These are phyloP conservation scores for Platyrinchus mystaceus DNA, from an alignment of 2,797 vertebrate species.

Conservation along the genomic window DNA sequence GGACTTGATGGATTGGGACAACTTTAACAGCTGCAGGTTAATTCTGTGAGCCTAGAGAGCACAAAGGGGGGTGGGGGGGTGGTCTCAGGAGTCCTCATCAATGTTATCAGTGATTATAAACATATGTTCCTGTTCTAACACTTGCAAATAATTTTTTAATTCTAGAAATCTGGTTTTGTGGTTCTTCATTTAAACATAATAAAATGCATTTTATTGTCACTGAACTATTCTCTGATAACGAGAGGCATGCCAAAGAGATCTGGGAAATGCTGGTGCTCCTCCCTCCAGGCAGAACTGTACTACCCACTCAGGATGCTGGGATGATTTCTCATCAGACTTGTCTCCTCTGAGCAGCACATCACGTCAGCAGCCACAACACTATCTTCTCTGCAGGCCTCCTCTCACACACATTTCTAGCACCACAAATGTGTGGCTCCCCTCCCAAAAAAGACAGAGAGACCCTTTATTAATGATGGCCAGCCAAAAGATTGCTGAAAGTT, in stretches of 20 bases:
- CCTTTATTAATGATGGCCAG: neutral
- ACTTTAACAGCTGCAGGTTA: neutral
- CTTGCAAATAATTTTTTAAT: neutral
- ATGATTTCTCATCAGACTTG: neutral
- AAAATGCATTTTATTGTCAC: neutral
- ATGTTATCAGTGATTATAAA: neutral
- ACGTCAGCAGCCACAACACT: rapidly evolving
- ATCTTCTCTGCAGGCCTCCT: neutral
- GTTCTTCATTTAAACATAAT: neutral
- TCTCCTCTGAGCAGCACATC: neutral
- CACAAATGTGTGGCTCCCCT: neutral
- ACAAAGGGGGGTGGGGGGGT: neutral
- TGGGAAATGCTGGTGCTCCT: neutral
- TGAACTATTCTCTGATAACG: neutral
- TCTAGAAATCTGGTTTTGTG: neutral
- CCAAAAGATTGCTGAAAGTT: neutral
- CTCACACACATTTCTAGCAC: neutral
- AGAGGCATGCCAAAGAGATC: neutral
- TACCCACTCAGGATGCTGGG: neutral
- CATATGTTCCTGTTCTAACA: neutral
- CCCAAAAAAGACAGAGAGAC: neutral
- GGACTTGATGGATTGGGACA: neutral
- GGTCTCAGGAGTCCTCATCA: neutral
- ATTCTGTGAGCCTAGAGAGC: neutral
- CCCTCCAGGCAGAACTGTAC: neutral